phyloP scores from a whole-genome alignment of 2,113 vertebrate species.

The Ahaetulla prasina region DNA sequence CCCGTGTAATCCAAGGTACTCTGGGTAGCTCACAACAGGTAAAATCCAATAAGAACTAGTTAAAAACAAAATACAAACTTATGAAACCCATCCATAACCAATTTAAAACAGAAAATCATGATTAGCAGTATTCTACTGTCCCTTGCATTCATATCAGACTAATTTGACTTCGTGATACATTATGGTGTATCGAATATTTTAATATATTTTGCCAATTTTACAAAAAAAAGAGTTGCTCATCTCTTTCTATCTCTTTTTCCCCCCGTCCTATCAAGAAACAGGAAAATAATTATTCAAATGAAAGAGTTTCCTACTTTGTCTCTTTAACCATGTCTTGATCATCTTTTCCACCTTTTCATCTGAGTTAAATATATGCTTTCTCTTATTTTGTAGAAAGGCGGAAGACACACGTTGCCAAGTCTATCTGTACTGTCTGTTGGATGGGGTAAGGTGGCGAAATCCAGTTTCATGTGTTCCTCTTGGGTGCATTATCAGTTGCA shows the following conservation, averaged over 20 bases:
- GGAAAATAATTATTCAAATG: not conserved
- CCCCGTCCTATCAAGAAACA: not conserved
- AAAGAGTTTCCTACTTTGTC: not conserved
- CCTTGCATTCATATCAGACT: not conserved
- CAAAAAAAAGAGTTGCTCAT: not conserved
- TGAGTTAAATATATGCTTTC: not conserved
- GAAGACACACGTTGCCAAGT: not conserved
- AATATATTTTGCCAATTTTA: not conserved
- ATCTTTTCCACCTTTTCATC: not conserved
- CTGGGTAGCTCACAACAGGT: not conserved
- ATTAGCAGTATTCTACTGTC: not conserved
- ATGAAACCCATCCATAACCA: not conserved
- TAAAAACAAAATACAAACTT: not conserved
- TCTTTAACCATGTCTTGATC: not conserved
- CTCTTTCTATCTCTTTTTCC: not conserved
- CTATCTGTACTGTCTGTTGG: not conserved
- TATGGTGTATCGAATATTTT: not conserved
- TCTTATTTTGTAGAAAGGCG: not conserved
- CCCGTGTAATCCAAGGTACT: not conserved
- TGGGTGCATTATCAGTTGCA: not conserved
- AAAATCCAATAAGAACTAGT: not conserved
- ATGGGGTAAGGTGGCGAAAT: not conserved
- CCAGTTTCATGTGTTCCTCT: not conserved
- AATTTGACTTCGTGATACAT: not conserved
- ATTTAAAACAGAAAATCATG: not conserved